A percentile compares a stretch with the other conserved stretches of the same genome.
These are phyloP conservation scores for Synergus itoensis DNA, from an alignment of 2,888 invertebrate genomes.

Conservation along the genomic window DNA sequence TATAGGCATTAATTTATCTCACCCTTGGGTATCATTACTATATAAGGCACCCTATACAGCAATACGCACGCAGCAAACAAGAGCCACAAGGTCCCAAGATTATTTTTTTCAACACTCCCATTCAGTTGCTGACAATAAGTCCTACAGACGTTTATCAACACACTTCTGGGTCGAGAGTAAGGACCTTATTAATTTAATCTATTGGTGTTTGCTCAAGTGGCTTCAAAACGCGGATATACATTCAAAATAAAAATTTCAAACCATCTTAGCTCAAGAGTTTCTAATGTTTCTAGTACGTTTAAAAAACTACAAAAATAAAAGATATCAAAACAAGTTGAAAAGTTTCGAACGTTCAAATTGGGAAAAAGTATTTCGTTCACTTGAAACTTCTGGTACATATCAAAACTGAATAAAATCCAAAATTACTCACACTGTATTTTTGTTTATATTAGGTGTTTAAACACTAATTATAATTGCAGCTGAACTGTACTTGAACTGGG, in stretches of 20 bases:
- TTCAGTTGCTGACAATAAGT: neutral
- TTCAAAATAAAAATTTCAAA: too few relatives aligned
- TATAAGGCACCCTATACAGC: neutral
- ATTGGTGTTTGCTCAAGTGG: neutral
- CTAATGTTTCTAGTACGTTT: too few relatives aligned
- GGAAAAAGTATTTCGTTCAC: too few relatives aligned
- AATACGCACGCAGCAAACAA: neutral
- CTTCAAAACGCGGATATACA: neutral
- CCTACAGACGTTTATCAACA: neutral
- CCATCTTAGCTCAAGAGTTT: too few relatives aligned
- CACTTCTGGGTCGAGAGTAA: too few relatives aligned
- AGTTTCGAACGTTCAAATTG: too few relatives aligned
- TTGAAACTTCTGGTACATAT: too few relatives aligned
- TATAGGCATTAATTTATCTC: neutral
- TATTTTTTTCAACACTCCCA: conserved; percentile 15
- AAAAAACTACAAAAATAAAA: neutral
- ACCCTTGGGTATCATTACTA: neutral
- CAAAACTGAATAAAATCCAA: neutral
- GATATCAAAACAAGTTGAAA: neutral
- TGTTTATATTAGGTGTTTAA: neutral
- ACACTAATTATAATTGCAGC: neutral
- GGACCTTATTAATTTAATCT: neutral
- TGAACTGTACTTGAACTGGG: neutral
- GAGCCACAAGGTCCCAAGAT: conserved; percentile 3
- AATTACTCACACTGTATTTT: neutral